Conservation (phyloP, 1,140 invertebrate species). For the Zophobas morio region DNA sequence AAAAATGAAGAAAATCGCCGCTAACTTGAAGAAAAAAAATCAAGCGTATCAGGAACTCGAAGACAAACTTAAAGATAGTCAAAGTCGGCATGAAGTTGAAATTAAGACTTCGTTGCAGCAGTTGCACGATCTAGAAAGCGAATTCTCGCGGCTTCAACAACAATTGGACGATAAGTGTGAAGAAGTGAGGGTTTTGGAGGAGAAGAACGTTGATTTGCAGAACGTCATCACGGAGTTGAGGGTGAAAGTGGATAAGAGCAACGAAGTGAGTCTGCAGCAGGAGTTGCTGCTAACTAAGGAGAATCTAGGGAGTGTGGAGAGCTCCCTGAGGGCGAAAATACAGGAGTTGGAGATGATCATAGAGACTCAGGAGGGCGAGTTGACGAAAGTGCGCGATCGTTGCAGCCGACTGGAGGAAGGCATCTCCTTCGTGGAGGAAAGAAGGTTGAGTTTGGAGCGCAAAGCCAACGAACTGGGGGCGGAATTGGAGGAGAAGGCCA, state of each 20-base stretch:
- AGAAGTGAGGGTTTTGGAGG: conserved; percentile 48
- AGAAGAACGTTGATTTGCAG: conserved; percentile 49
- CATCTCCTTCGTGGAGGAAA: conserved; percentile 71
- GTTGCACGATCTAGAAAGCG: conserved; percentile 60
- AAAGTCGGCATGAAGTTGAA: conserved; percentile 63
- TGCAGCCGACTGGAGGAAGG: conserved; percentile 74
- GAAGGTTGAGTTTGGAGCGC: conserved; percentile 71
- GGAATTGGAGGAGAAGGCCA: conserved; percentile 71
- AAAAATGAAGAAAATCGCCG: conserved; percentile 83
- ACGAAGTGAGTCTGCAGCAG: conserved; percentile 57
- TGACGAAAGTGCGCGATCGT: conserved; percentile 75
- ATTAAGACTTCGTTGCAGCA: conserved; percentile 65
- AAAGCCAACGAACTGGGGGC: conserved; percentile 71
- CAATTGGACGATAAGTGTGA: conserved; percentile 50
- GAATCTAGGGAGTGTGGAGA: conserved; percentile 41
- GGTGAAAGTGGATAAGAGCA: conserved; percentile 52
- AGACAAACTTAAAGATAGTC: conserved; percentile 67
- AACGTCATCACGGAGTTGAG: conserved; percentile 53
- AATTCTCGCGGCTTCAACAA: conserved; percentile 47
- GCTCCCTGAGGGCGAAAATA: conserved; percentile 72
- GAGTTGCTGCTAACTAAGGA: conserved; percentile 49
- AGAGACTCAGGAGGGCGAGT: conserved; percentile 79
- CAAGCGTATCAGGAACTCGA: conserved; percentile 76
- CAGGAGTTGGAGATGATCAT: conserved; percentile 81
- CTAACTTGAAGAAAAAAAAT: conserved; percentile 81